Evolutionary conservation across 2,113 vertebrate species (phyloP).

Genomic region (Falco punctatus): DNA sequence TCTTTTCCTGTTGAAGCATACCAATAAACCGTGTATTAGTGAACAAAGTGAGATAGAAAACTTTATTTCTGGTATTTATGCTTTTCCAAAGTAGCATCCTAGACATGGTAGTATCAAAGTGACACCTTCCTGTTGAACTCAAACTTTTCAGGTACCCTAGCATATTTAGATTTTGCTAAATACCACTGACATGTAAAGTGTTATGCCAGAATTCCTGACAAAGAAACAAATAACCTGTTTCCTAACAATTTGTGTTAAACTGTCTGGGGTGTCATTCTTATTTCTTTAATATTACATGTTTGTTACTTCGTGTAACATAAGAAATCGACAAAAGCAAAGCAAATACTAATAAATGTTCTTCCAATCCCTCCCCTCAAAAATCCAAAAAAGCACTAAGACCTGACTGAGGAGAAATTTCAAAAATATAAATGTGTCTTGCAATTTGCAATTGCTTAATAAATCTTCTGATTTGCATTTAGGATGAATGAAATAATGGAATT

Average conservation of each 20-base stretch:
- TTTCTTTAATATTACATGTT: neutral
- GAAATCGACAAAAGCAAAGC: neutral
- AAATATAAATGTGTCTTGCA: neutral
- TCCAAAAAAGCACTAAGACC: neutral
- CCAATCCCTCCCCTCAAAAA: neutral
- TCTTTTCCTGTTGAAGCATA: constrained; percentile 86
- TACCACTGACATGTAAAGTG: neutral
- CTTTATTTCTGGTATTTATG: neutral
- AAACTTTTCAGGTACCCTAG: neutral
- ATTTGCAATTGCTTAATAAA: neutral
- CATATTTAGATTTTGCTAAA: neutral
- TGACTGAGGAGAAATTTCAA: neutral
- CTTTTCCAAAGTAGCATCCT: neutral
- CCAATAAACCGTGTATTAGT: neutral
- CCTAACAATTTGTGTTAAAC: neutral
- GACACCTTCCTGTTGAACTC: neutral
- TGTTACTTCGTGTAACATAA: neutral
- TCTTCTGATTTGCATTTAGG: neutral
- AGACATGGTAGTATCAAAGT: neutral
- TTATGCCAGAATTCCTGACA: neutral
- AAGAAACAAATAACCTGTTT: neutral
- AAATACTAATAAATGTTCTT: neutral
- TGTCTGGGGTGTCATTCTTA: neutral
- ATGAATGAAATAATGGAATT: neutral
- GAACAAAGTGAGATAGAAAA: neutral